These are phyloP conservation scores for Chironomus tepperi DNA, from an alignment of 1,140 invertebrate genomes.

Conservation along the genomic window DNA sequence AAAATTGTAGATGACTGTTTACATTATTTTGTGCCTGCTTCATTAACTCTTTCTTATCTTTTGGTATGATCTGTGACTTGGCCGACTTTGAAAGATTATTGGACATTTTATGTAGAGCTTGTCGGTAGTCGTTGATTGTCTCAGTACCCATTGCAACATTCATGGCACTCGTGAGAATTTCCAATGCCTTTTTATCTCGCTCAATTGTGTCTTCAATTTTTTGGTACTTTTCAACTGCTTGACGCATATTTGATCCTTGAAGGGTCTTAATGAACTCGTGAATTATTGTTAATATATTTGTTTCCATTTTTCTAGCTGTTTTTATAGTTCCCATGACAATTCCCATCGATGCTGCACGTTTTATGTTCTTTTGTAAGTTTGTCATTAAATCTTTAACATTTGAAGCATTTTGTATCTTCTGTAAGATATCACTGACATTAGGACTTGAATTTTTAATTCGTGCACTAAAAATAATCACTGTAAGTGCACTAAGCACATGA, in stretches of 20 bases:
- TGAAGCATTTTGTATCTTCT: neutral
- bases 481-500: neutral
- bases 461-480: neutral
- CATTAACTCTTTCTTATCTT: neutral
- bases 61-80: neutral
- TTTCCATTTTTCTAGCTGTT: neutral
- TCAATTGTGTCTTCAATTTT: conserved; percentile 34
- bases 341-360: neutral
- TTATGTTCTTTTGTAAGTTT: neutral
- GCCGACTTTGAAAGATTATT: neutral
- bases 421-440: neutral
- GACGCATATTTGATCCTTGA: neutral
- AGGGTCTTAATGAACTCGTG: neutral
- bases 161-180: conserved; percentile 33
- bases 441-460: neutral
- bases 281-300: neutral
- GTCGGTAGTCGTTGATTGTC: conserved; percentile 29
- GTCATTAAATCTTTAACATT: neutral
- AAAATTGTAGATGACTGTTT: neutral
- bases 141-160: conserved; percentile 31
- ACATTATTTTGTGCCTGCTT: neutral
- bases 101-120: conserved; percentile 28
- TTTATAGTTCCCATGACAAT: neutral
- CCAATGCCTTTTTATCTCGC: conserved; percentile 32
- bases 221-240: conserved; percentile 31